Base-by-base conservation (phyloP, 53 echinoderm and acorn worm species). In the Luidia sarsii region DNA sequence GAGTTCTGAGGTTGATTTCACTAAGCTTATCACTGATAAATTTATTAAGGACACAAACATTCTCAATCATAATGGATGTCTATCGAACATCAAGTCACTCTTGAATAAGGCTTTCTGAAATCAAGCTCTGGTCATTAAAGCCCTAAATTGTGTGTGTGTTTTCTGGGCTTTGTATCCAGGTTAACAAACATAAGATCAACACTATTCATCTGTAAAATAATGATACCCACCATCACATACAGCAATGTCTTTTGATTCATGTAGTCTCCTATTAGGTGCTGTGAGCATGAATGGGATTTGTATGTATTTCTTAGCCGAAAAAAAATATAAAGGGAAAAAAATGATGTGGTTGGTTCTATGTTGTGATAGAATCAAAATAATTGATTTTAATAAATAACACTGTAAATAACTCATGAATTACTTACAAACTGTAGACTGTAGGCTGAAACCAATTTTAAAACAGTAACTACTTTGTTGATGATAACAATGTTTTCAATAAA, bases 381-480 rank as follows among this genome's bases (percentile, higher is more conserved):
- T 39, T 31, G 74, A 57, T 43, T 39, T 77, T 6, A 60, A 36
- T 77, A 45, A 77, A 46, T 72, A 77, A 55, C 57, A 59, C 46
- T 77, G 77, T 77, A 77, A 3, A 77, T 77, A 77, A 77, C 60
- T 61, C 45, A 38, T 56, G 60, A 77, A 77, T 30, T 77, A 77
- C 60, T 74, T 60, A 77, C 53, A 60, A 74, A 77, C 45, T 34
- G 73, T 84, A 84, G 84, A 84, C 84, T 72, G 41, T 84, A 84
- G 84, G 84, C 84, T 84, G 84, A 84, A 72, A 7, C 41, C 1
- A 63, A 63, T 29, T 57, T 77, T 59, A 60, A 72, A 84, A 84
- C 84, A 84, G 84, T 84, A 84, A 84, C 84, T 84, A 84, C 84
- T 83, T 84, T 84, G 84, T 84, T 84, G 73, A 84, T 72, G 61